phyloP scores from a whole-genome alignment of 2,888 invertebrate genomes.

The Drosophila barbarae region DNA sequence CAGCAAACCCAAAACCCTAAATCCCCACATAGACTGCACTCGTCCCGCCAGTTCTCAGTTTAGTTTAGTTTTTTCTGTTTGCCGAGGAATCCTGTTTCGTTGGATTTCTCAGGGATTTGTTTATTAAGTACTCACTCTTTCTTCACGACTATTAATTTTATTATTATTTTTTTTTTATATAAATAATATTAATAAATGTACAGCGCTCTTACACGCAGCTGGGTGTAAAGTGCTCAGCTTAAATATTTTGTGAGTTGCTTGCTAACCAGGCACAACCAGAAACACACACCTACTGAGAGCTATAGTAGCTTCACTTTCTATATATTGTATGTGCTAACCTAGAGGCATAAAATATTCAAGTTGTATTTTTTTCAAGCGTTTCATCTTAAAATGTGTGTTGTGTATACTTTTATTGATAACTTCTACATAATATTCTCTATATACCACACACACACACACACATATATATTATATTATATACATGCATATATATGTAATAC shows the following conservation, averaged over 20 bases:
- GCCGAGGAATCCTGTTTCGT: conserved; percentile 12
- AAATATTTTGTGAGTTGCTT: conserved; percentile 21
- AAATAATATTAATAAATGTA: conserved; percentile 38
- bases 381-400: conserved; percentile 65
- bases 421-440: conserved; percentile 45
- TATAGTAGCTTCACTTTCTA: conserved; percentile 35
- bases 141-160: conserved; percentile 29
- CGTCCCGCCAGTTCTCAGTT: conserved; percentile 18
- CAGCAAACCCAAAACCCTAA: conserved; percentile 6
- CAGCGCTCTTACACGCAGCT: conserved; percentile 53
- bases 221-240: conserved; percentile 52
- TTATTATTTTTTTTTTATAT: conserved; percentile 24
- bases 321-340: conserved; percentile 16
- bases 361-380: conserved; percentile 50
- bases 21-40: conserved; percentile 4
- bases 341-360: conserved; percentile 26
- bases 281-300: conserved; percentile 25
- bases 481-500: conserved; percentile 40
- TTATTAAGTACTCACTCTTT: conserved; percentile 19
- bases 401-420: conserved; percentile 45
- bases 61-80: conserved; percentile 8
- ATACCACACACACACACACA: conserved; percentile 21
- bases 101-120: conserved; percentile 16
- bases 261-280: conserved; percentile 1
- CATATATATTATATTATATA: conserved; percentile 29